Evolutionary conservation across 2,113 vertebrate genomes (phyloP).

Genomic region (Callaeas wilsoni): DNA sequence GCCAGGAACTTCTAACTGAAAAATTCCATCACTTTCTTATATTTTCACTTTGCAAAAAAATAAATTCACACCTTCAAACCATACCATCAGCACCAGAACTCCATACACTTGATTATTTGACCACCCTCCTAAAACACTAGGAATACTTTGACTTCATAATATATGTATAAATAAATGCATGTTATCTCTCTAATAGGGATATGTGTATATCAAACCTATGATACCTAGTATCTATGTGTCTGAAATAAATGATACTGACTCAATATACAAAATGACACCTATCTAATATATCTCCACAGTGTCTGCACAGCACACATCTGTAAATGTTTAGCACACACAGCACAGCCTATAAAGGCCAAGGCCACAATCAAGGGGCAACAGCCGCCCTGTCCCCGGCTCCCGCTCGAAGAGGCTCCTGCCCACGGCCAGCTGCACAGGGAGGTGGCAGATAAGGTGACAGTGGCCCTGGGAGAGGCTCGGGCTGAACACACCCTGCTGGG

Average conservation of each 20-base stretch:
- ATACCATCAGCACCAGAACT: background rate
- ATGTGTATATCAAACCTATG: rapidly evolving
- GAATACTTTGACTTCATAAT: background rate
- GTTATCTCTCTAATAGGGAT: background rate
- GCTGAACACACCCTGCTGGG: rapidly evolving
- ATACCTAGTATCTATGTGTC: rapidly evolving
- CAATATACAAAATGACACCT: rapidly evolving
- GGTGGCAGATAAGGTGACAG: background rate
- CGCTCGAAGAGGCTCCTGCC: background rate
- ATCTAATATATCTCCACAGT: rapidly evolving
- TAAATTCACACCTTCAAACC: background rate
- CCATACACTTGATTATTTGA: background rate
- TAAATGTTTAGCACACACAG: rapidly evolving
- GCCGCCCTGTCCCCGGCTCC: background rate
- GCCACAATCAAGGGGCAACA: background rate
- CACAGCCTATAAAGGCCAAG: rapidly evolving
- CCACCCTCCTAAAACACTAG: background rate
- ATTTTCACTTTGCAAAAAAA: background rate
- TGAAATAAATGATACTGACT: rapidly evolving
- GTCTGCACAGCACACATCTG: rapidly evolving
- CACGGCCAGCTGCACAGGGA: background rate
- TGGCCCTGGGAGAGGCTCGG: rapidly evolving
- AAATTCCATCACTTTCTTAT: background rate
- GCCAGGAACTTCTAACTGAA: background rate
- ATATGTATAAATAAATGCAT: rapidly evolving